Conservation (phyloP, 2,113 vertebrate genomes). For the Oreochromis tanganicae region DNA sequence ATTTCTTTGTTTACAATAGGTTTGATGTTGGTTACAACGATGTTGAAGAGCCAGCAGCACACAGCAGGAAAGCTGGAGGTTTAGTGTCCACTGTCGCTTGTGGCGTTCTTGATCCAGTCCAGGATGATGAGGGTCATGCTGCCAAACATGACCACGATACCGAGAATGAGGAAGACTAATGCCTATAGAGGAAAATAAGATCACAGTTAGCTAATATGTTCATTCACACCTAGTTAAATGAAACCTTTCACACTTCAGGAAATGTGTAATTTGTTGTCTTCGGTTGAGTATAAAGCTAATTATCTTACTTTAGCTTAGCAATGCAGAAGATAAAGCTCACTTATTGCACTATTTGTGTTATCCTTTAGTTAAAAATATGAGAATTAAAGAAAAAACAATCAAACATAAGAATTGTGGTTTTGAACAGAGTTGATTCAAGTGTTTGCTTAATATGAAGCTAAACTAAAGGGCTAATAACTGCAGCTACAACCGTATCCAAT, state of each 20-base stretch:
- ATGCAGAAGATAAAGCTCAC: not conserved
- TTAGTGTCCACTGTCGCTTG: constrained; percentile 60
- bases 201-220: not conserved
- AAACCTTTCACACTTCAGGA: rapidly evolving
- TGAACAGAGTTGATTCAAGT: not conserved
- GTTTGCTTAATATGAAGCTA: not conserved
- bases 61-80: not conserved
- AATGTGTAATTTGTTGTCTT: not conserved
- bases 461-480: not conserved
- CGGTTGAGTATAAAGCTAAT: not conserved
- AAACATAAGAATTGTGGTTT: not conserved
- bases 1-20: not conserved
- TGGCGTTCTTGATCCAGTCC: constrained; percentile 78
- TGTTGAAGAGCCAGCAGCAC: not conserved
- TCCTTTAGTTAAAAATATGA: not conserved
- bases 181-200: constrained; percentile 74
- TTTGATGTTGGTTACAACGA: constrained; percentile 5
- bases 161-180: constrained; percentile 78
- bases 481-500: rapidly evolving
- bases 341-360: not conserved
- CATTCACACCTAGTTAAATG: not conserved
- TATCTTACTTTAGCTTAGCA: not conserved
- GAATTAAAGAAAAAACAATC: rapidly evolving
- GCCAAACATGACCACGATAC: constrained; percentile 86
- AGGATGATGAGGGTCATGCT: constrained; percentile 88